Evolutionary conservation across 2,888 invertebrate genomes (phyloP).

Genomic region (Acronicta alni): DNA sequence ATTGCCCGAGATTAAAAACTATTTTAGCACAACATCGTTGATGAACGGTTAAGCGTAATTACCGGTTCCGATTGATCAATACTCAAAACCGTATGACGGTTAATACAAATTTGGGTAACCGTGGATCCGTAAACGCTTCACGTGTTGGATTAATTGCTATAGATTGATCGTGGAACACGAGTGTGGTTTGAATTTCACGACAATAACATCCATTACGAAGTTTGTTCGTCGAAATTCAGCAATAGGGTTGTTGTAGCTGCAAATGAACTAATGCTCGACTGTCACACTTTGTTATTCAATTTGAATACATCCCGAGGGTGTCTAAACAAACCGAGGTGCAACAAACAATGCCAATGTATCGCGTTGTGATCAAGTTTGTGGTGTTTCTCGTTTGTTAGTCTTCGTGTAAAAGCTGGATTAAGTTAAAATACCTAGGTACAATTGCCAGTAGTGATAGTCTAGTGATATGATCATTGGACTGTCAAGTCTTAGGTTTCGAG

Average conservation of each 20-base stretch:
- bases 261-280: constrained; percentile 53
- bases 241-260: constrained; percentile 31
- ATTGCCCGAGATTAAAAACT: constrained; percentile 21
- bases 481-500: no score
- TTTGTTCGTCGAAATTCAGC: constrained; percentile 47
- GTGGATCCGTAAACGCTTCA: constrained; percentile 36
- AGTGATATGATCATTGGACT: no score
- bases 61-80: constrained; percentile 16
- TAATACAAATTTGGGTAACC: constrained; percentile 48
- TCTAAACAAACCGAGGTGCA: constrained; percentile 60
- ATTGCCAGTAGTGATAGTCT: no score
- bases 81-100: constrained; percentile 24
- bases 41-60: neutral
- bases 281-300: constrained; percentile 71
- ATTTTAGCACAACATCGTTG: constrained; percentile 15
- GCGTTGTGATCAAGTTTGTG: constrained; percentile 28
- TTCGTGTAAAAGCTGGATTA: no score
- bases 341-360: constrained; percentile 26
- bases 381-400: neutral
- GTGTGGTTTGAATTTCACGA: constrained; percentile 34
- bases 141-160: constrained; percentile 43
- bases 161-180: constrained; percentile 37
- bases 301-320: constrained; percentile 62
- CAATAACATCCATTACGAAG: constrained; percentile 42
- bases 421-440: no score